A percentile compares a stretch with the other conserved stretches of the same genome.
Evolutionary conservation across 2,888 invertebrate genomes (phyloP).

Genomic region (Venusia cambrica): DNA sequence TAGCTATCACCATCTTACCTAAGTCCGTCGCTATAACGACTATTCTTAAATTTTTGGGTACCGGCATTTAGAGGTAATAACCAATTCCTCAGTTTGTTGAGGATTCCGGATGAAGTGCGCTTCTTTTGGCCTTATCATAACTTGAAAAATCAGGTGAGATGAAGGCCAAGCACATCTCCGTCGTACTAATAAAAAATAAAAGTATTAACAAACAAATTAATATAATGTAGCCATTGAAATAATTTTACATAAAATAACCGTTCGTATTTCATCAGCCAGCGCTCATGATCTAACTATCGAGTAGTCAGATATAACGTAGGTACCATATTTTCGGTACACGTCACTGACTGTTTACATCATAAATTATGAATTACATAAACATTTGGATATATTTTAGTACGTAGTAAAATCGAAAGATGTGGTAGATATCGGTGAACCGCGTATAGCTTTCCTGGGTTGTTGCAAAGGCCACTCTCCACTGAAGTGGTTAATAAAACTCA

Average conservation of each 20-base stretch:
- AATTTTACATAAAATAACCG: constrained; percentile 2
- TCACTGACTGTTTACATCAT: constrained; percentile 59
- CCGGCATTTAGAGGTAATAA: no score
- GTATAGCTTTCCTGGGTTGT: constrained; percentile 23
- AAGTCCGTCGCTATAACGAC: no score
- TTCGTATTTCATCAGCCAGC: constrained; percentile 3
- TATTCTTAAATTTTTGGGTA: no score
- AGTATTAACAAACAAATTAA: no score
- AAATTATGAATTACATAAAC: constrained; percentile 72
- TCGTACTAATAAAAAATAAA: no score
- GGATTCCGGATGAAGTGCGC: no score
- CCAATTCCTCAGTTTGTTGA: no score
- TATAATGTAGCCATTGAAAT: constrained; percentile 16
- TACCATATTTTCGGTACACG: constrained; percentile 18
- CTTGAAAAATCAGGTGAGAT: no score
- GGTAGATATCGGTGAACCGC: constrained; percentile 44
- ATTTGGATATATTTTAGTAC: constrained; percentile 69
- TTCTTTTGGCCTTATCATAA: no score
- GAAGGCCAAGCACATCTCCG: no score
- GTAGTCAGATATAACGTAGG: constrained; percentile 12
- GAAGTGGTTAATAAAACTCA: no score
- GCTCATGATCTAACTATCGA: constrained; percentile 5
- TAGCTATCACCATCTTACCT: no score
- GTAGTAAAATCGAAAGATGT: constrained; percentile 61
- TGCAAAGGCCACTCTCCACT: constrained; percentile 15